Evolutionary conservation across 53 echinoderm and acorn worm genomes (phyloP), one percentile per base, ranked within the genome.

Genomic region (Echinarachnius parma): DNA sequence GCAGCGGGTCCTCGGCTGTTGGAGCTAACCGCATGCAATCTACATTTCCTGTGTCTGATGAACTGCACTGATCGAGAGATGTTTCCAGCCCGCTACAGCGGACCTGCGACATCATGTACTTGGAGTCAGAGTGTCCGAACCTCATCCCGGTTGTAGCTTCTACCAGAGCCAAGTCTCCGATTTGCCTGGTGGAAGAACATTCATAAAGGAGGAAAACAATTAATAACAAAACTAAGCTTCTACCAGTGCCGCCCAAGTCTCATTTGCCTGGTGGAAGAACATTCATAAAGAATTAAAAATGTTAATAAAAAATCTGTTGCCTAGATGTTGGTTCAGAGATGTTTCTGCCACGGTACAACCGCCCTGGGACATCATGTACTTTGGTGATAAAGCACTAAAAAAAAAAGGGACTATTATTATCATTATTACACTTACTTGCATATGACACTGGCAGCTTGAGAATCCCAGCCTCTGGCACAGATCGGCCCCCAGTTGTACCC

Each of bases 401-500:
- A 45, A 45, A 10, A 45, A 45, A 45, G 46, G 16, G 10, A 45
- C 10, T 16, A 45, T 52, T 21, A n/a, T n/a, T n/a, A n/a, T n/a
- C n/a, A n/a, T n/a, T n/a, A n/a, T n/a, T 7, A 39, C 7, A 65
- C 62, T 60, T 86, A 84, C 62, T 76, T 91, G 83, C 91, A 91
- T 2, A 91, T 80, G 9, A 91, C 91, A 11, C 78, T 66, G 16
- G 91, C 86, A 61, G 83, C 91, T 26, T 86, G 21, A 21, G 86
- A 76, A 26, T 55, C 80, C 91, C 91, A 91, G 64, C 59, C 65
- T 9, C 70, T 48, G 44, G 86, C 91, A 57, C 91, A 91, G 14
- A 91, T 49, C 21, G 78, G 59, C 2, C 91, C 83, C 66, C 80
- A 91, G 14, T 39, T 29, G 23, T 64, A 80, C n/a, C 83, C 83